Evolutionary conservation across 2,113 vertebrate genomes (phyloP), one percentile per base, ranked within the genome.

Genomic region (Channa maculata): DNA sequence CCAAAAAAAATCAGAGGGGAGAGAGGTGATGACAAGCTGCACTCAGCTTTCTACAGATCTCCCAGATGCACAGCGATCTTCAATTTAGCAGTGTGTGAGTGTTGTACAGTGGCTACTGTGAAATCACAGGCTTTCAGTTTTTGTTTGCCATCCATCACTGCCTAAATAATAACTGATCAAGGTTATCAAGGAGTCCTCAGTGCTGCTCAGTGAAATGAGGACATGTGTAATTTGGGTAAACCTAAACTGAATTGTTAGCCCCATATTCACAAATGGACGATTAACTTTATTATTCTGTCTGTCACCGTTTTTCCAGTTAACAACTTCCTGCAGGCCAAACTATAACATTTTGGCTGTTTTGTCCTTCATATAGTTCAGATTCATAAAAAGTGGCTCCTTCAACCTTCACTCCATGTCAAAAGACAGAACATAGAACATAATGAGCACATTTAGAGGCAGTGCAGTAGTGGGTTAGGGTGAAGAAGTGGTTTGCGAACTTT

Each of bases 11-110:
- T 70, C 74, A 66, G 71, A 38, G 62, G 71, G 76, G 48, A 71
- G 71, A 81, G 67, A 53, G 71, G 44, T 64, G 55, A 82, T 91
- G 89, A 94, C 88, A 90, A 91, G 92, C 87, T 87, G 71, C 88
- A 80, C 41, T 8, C 15, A 48, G 60, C 69, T 65, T 66, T 60
- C 65, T 52, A 71, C 59, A 75, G 39, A 53, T 79, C 80, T 89
- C 90, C 48, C 48, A 60, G 87, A 87, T 83, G 54, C 52, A 13
- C 8, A 1, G 52, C 55, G 3, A 46, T 37, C 43, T 24, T 65
- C 10, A 44, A 8, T 70, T 24, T 38, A 53, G 52, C 5, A 0
- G 24, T 24, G 24, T 24, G 24, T 24, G 54, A 46, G 43, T 52
- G 53, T 33, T 54, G 49, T 55, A 39, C 60, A 12, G 46, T 24